Base-by-base conservation (phyloP, 2,113 vertebrate genomes). In the Oncorhynchus clarkii region DNA sequence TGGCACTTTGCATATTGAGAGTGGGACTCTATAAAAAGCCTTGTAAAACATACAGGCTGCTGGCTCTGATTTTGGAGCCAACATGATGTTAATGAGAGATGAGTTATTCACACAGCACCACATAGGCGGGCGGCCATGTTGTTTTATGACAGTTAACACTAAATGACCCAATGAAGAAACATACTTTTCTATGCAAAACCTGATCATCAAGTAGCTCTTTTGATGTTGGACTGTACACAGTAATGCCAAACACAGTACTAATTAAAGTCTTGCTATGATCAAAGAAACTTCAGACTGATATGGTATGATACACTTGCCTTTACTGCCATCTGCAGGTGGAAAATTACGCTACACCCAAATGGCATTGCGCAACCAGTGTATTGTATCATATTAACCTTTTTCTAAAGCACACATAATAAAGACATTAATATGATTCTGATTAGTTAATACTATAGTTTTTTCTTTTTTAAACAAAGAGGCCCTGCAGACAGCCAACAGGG, bases 11-110 rank as follows among this genome's bases (percentile, higher is more conserved):
- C 82, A 88, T 82, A 65, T 68, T 70, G 78, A 62, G 16, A 87
- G 71, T 67, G 78, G 65, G 16, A 87, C 78, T 89, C 86, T 88
- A 82, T 89, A 90, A 92, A 89, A 84, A 54, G 73, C 64, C 83
- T 84, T 74, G 76, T 90, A 86, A 91, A 75, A 80, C 67, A 48
- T 75, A 54, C 72, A 74, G 26, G 18, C 74, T n/a, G 8, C 18
- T 5, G 67, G 67, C 16, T 31, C n/a, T 62, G 16, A 22, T 62
- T 2, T 9, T 22, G 59, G n/a, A 14, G 54, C 54, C 54, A 18
- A 45, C 62, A 14, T 13, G 65, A 14, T 6, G 65, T 12, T 31
- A 31, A 27, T 29, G 13, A 31, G 27, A 67, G 12, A 31, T 45
- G 20, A 13, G 67, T 18, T 18, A 11, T 39, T 34, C 67, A 34